Conservation (phyloP, 2,113 vertebrate genomes). For the Haemorhous mexicanus region DNA sequence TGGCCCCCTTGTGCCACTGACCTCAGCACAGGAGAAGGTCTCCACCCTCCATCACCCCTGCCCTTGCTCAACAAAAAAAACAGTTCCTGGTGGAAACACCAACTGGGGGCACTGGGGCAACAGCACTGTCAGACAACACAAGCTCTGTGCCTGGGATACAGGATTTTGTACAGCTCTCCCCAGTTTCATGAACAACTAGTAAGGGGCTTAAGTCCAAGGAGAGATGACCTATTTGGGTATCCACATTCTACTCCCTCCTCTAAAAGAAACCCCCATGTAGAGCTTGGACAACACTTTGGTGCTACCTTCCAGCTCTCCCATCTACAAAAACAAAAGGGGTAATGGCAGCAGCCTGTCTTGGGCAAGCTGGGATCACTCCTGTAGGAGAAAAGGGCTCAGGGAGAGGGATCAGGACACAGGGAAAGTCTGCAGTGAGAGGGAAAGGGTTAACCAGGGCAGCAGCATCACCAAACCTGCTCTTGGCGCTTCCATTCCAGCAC, state of each 20-base stretch:
- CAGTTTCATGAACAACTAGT: background rate
- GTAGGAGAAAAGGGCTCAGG: background rate
- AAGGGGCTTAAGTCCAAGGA: background rate
- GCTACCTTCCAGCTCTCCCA: background rate
- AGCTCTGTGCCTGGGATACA: background rate
- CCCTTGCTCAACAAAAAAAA: background rate
- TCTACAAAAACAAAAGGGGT: background rate
- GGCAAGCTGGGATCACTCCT: background rate
- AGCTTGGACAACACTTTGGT: background rate
- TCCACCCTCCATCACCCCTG: background rate
- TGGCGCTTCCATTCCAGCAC: constrained; percentile 91
- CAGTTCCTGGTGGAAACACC: background rate
- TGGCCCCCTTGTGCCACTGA: background rate
- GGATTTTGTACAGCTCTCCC: background rate
- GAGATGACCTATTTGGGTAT: background rate
- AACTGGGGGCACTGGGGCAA: background rate
- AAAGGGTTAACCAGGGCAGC: background rate
- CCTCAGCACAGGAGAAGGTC: background rate
- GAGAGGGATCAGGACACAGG: fast-evolving
- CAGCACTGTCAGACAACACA: fast-evolving
- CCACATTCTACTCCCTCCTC: background rate
- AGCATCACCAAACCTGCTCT: constrained; percentile 84
- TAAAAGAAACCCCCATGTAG: fast-evolving
- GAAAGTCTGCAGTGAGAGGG: background rate
- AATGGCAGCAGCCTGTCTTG: background rate